These are phyloP conservation scores for Periphyllus acericola DNA, from an alignment of 2,888 invertebrate species.

Conservation along the genomic window DNA sequence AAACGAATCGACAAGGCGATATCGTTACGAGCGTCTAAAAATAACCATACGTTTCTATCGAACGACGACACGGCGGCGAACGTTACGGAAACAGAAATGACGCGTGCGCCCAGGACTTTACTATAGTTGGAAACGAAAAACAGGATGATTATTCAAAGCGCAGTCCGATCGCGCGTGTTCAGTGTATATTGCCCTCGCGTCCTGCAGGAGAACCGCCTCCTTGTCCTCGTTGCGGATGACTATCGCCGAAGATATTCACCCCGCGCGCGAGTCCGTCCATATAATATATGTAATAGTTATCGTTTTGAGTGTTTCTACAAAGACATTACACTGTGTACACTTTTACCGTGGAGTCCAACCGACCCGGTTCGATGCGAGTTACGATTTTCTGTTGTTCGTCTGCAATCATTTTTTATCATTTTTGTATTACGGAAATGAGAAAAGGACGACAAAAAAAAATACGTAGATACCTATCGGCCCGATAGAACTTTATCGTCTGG, in stretches of 20 bases:
- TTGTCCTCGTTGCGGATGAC: not conserved
- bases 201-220: not conserved
- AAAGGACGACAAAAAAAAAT: too few species aligned
- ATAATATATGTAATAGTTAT: not conserved
- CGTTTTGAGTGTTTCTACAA: too few species aligned
- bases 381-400: too few species aligned
- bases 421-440: too few species aligned
- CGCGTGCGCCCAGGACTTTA: too few species aligned
- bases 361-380: too few species aligned
- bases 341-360: too few species aligned
- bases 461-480: too few species aligned
- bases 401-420: too few species aligned
- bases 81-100: not conserved
- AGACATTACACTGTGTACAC: too few species aligned
- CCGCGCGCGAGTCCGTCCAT: not conserved
- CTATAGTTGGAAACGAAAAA: slow-evolving; percentile 17
- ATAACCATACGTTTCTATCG: not conserved
- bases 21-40: not conserved
- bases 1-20: not conserved
- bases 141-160: slow-evolving; percentile 11
- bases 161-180: not conserved
- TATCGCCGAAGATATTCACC: too few species aligned
- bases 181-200: not conserved
- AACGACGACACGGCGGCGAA: not conserved
- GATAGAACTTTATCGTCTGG: too few species aligned